Percentiles rank a stretch among this genome's conserved stretches.
phyloP scores from a whole-genome alignment of 2,113 vertebrate species.

The Daphoenositta chrysoptera region DNA sequence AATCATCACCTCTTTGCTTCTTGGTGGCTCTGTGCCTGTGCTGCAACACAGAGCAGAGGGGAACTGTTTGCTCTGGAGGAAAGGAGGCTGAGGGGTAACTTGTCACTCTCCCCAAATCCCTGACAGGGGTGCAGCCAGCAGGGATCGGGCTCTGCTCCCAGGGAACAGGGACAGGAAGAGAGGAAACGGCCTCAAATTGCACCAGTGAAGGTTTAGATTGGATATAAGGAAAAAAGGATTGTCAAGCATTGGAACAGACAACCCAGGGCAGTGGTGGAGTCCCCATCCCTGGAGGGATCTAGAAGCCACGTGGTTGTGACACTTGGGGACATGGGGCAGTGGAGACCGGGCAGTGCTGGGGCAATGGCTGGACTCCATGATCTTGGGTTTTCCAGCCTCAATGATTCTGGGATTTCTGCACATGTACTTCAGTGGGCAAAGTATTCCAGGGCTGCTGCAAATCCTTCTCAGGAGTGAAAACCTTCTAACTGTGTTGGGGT shows the following conservation, averaged over 20 bases:
- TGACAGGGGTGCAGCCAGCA: not conserved
- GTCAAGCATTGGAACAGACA: accelerated
- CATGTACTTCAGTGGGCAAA: not conserved
- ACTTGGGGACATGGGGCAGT: not conserved
- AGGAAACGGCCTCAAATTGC: accelerated
- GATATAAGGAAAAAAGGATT: not conserved
- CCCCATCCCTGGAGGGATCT: too few relatives aligned
- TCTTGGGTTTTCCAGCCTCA: not conserved
- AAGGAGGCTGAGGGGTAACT: not conserved
- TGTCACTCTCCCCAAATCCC: not conserved
- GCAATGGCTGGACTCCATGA: accelerated
- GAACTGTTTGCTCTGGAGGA: not conserved
- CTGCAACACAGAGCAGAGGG: not conserved
- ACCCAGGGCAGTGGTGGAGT: not conserved
- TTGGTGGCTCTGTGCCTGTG: not conserved
- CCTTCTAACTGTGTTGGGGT: not conserved
- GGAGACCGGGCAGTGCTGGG: not conserved
- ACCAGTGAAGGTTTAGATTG: accelerated
- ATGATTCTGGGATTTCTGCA: not conserved
- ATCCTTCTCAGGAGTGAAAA: not conserved
- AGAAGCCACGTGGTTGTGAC: accelerated
- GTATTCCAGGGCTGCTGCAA: not conserved
- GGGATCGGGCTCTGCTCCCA: accelerated
- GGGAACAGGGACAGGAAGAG: not conserved
- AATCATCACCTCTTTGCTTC: not conserved